Evolutionary conservation across 92 coral and sea anemone genomes (phyloP).

Genomic region (Heliopora coerulea): DNA sequence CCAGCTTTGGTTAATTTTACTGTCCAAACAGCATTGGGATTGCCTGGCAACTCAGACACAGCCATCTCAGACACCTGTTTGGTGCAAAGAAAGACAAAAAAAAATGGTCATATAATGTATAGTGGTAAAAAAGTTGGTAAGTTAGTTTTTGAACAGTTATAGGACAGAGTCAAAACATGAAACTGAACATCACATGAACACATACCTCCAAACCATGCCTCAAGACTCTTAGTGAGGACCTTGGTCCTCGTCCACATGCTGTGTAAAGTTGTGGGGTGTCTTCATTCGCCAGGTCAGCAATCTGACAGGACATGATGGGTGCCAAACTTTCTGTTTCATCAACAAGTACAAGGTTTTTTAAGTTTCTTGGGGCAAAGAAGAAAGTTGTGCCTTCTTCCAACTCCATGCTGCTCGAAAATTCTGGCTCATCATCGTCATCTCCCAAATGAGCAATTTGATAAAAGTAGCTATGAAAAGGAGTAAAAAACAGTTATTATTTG

Average conservation of each 20-base stretch:
- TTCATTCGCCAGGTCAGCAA: constrained; percentile 97
- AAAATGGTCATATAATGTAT: no score
- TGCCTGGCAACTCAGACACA: constrained; percentile 96
- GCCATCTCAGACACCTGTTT: constrained; percentile 99
- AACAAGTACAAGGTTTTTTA: constrained; percentile 91
- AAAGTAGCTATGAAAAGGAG: constrained; percentile 67
- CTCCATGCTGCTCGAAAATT: constrained; percentile 94
- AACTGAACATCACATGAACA: no score
- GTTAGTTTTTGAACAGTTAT: no score
- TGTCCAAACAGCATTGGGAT: constrained; percentile 99
- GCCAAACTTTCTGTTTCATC: constrained; percentile 97
- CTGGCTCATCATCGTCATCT: constrained; percentile 98
- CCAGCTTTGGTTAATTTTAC: constrained; percentile 72
- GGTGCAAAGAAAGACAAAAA: no score
- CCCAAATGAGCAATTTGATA: constrained; percentile 99
- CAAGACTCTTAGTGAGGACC: constrained; percentile 86
- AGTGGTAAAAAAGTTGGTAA: no score
- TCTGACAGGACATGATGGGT: constrained; percentile 93
- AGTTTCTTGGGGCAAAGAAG: constrained; percentile 85
- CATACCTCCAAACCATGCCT: constrained; percentile 95
- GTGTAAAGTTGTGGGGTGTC: constrained; percentile 97
- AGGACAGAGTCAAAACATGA: not conserved
- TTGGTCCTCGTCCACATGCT: constrained; percentile 91
- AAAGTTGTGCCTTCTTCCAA: constrained; percentile 98
- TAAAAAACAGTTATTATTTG: no score